Percentiles rank a stretch among this genome's conserved stretches.
These are phyloP conservation scores for Metridium senile DNA, from an alignment of 92 coral and sea anemone genomes.

Conservation along the genomic window DNA sequence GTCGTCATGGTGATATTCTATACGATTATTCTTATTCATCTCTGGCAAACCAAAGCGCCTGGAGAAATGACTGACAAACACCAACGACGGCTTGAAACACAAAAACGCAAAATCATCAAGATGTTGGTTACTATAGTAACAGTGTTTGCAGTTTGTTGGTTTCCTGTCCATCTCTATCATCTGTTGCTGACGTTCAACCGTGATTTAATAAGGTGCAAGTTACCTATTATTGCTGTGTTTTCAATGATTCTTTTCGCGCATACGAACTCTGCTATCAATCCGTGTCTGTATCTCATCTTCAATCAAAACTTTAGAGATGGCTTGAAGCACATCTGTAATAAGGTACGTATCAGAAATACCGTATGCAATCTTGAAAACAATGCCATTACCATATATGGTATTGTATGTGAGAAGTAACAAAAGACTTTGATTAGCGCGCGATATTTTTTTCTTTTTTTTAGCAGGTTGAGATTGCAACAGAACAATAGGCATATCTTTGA, in stretches of 20 bases:
- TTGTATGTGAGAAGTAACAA: too few relatives aligned
- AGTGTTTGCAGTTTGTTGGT: conserved; percentile 73
- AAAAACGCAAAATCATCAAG: conserved; percentile 61
- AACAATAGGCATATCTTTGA: too few relatives aligned
- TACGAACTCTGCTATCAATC: conserved; percentile 68
- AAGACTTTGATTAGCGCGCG: too few relatives aligned
- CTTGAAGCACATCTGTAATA: conserved; percentile 32
- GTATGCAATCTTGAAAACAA: too few relatives aligned
- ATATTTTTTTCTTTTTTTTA: too few relatives aligned
- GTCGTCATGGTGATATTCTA: conserved; percentile 64
- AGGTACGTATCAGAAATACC: conserved; percentile 17
- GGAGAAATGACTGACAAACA: conserved; percentile 57
- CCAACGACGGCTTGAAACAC: conserved; percentile 53
- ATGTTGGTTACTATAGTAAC: conserved; percentile 74
- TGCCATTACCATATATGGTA: too few relatives aligned
- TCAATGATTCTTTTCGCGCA: conserved; percentile 50
- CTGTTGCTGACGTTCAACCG: conserved; percentile 32
- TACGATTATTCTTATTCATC: conserved; percentile 46
- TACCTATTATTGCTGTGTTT: conserved; percentile 28
- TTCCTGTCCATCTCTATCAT: conserved; percentile 65
- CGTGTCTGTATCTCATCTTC: conserved; percentile 74
- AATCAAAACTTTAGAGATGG: conserved; percentile 67
- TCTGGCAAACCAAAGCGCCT: conserved; percentile 66
- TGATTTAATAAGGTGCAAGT: conserved; percentile 16
- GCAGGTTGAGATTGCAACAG: too few relatives aligned